Percentiles rank a stretch among this genome's conserved stretches.
Evolutionary conservation across 2,113 vertebrate genomes (phyloP).

Genomic region (Trichechus manatus): DNA sequence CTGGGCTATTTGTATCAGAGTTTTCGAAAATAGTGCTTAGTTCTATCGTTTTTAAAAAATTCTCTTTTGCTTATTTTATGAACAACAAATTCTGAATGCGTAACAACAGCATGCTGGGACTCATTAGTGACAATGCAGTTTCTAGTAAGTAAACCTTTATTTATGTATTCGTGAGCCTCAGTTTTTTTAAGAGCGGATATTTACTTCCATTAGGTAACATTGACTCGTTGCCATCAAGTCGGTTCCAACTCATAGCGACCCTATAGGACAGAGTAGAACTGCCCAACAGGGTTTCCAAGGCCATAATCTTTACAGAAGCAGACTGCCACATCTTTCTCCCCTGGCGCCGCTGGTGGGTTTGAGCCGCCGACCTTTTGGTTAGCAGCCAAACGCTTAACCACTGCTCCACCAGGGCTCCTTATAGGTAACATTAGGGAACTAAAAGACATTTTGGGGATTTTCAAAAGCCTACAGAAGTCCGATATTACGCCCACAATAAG

Average conservation of each 20-base stretch:
- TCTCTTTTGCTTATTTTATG: not conserved
- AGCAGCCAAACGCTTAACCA: not conserved
- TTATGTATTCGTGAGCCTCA: not conserved
- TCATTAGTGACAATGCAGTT: not conserved
- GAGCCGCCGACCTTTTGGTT: not conserved
- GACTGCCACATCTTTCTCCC: not conserved
- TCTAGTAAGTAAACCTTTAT: conserved; percentile 39
- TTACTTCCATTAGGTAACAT: not conserved
- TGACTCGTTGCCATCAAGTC: not conserved
- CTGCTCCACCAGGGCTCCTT: not conserved
- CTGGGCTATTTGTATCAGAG: not conserved
- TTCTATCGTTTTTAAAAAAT: not conserved
- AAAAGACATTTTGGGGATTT: conserved; percentile 5
- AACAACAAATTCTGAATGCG: not conserved
- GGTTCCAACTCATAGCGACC: not conserved
- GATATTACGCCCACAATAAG: not conserved
- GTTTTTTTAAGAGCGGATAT: not conserved
- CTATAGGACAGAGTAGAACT: not conserved
- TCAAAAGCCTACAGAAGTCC: conserved; percentile 12
- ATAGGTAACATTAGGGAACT: not conserved
- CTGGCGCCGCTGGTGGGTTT: not conserved
- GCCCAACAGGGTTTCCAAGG: not conserved
- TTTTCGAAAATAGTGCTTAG: not conserved
- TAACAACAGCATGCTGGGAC: not conserved
- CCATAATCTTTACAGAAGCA: not conserved